phyloP scores from a whole-genome alignment of 2,797 vertebrate genomes.

The Knipowitschia caucasica region DNA sequence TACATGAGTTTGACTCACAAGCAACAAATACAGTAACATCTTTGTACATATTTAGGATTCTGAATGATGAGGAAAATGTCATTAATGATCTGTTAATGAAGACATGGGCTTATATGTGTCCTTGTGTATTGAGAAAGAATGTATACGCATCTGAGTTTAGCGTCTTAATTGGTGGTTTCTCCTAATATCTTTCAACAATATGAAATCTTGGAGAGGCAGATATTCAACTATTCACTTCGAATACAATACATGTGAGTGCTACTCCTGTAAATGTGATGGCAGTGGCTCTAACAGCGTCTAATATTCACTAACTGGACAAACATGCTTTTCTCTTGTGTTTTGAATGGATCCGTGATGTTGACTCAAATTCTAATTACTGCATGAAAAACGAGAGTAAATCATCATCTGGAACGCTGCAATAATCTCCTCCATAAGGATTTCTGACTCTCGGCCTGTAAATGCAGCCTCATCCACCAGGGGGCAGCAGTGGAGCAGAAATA shows the following conservation, averaged over 20 bases:
- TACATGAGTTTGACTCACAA: no score
- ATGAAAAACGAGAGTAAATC: slow-evolving; percentile 1
- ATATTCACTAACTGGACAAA: slow-evolving; percentile 12
- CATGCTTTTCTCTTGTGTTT: slow-evolving; percentile 26
- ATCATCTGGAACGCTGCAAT: background rate
- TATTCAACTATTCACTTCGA: background rate
- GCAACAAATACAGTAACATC: no score
- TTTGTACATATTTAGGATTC: no score
- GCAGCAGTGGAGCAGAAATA: slow-evolving; percentile 28
- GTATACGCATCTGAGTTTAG: no score
- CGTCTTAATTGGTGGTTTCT: background rate
- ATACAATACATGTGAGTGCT: slow-evolving; percentile 35
- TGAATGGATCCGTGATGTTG: slow-evolving; percentile 17
- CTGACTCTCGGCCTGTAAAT: slow-evolving; percentile 5
- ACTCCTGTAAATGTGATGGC: slow-evolving; percentile 40
- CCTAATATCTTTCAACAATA: background rate
- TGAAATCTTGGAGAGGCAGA: background rate
- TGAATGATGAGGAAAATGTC: background rate
- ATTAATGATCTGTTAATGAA: no score
- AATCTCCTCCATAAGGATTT: slow-evolving; percentile 13
- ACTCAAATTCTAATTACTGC: slow-evolving; percentile 18
- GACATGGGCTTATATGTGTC: no score
- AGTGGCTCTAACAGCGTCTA: slow-evolving; percentile 9
- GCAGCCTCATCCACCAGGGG: slow-evolving; percentile 45
- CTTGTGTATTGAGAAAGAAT: background rate